These are phyloP conservation scores for Nymphalis urticae DNA, from an alignment of 2,888 invertebrate genomes.

Conservation along the genomic window DNA sequence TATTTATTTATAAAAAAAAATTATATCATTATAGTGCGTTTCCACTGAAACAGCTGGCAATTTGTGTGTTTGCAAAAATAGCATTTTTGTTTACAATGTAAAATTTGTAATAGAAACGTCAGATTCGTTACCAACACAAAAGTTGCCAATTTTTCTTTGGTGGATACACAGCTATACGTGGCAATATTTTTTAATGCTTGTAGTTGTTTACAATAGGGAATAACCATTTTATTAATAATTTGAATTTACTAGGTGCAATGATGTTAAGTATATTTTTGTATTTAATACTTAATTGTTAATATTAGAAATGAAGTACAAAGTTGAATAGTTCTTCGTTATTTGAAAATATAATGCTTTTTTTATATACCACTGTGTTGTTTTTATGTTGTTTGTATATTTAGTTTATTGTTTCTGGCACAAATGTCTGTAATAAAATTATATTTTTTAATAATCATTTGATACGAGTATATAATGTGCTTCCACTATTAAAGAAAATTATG, in stretches of 20 bases:
- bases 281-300: constrained; percentile 14
- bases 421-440: too few relatives aligned
- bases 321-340: constrained; percentile 1
- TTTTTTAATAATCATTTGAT: too few relatives aligned
- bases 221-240: not conserved
- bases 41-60: too few relatives aligned
- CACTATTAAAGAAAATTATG: too few relatives aligned
- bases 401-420: too few relatives aligned
- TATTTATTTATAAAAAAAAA: not conserved
- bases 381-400: too few relatives aligned
- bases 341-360: not conserved
- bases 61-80: not conserved
- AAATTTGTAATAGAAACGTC: too few relatives aligned
- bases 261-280: constrained; percentile 6
- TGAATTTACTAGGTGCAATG: constrained; percentile 2
- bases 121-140: too few relatives aligned
- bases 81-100: too few relatives aligned
- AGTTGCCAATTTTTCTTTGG: too few relatives aligned
- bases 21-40: not conserved
- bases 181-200: not conserved
- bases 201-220: not conserved
- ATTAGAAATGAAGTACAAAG: constrained; percentile 21
- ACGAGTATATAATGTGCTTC: too few relatives aligned
- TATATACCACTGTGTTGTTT: too few relatives aligned
- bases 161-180: not conserved